Evolutionary conservation across 2,113 vertebrate genomes (phyloP).

Genomic region (Indicator indicator): DNA sequence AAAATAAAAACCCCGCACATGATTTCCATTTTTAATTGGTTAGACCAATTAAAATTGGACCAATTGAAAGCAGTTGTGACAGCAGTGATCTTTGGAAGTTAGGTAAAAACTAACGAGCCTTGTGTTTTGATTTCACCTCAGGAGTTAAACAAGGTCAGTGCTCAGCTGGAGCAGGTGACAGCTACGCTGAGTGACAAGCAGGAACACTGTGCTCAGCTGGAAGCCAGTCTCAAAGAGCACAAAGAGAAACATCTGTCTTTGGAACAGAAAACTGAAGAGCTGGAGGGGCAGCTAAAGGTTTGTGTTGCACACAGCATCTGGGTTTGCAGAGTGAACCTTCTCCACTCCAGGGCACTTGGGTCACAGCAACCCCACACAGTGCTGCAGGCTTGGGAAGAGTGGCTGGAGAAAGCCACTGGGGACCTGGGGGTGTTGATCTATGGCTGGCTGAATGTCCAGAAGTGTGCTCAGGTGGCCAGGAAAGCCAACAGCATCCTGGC

Average conservation of each 20-base stretch:
- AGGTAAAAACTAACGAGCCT: background rate
- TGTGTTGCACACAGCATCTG: constrained; percentile 4
- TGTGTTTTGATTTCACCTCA: constrained; percentile 66
- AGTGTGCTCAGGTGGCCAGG: too few species aligned
- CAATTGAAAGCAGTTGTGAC: background rate
- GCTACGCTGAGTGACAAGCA: constrained; percentile 87
- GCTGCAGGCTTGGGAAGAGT: too few species aligned
- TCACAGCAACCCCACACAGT: too few species aligned
- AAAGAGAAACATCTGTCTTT: constrained; percentile 88
- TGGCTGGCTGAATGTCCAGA: too few species aligned
- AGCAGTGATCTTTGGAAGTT: background rate
- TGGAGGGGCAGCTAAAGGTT: constrained; percentile 90
- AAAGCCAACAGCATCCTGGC: too few species aligned
- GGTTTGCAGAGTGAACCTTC: background rate
- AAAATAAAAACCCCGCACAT: background rate
- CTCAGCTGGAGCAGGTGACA: constrained; percentile 85
- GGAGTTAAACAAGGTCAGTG: constrained; percentile 89
- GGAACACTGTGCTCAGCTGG: constrained; percentile 88
- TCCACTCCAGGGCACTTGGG: background rate
- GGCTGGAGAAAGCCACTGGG: too few species aligned
- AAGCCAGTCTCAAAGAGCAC: constrained; percentile 86
- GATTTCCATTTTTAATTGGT: background rate
- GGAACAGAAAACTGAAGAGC: constrained; percentile 87
- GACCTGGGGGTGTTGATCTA: too few species aligned
- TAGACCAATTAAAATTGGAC: too few species aligned